A percentile compares a stretch with the other conserved stretches of the same genome.
Evolutionary conservation across 1,140 invertebrate species (phyloP).

Genomic region (Chlorops oryzae): DNA sequence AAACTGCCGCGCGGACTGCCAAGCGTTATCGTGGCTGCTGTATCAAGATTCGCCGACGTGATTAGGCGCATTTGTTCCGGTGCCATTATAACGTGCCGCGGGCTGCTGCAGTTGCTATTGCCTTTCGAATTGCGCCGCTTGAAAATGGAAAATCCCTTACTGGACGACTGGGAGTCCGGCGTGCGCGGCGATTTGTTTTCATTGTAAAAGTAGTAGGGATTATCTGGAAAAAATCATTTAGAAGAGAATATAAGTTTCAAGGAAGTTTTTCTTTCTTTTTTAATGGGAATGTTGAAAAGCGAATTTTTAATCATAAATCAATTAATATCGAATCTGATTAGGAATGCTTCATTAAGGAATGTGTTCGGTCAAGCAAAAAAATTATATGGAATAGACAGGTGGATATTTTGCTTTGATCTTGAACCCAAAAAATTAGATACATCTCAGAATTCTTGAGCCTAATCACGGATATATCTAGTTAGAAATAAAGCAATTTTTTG

Average conservation of each 20-base stretch:
- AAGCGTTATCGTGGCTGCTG: slow-evolving; percentile 37
- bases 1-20: slow-evolving; percentile 44
- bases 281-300: too few relatives aligned
- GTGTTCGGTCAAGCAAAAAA: too few relatives aligned
- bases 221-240: slow-evolving; percentile 26
- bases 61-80: slow-evolving; percentile 44
- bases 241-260: neutral
- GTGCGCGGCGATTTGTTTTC: slow-evolving; percentile 43
- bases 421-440: too few relatives aligned
- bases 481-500: too few relatives aligned
- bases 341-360: too few relatives aligned
- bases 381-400: too few relatives aligned
- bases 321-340: too few relatives aligned
- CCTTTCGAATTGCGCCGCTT: slow-evolving; percentile 43
- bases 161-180: slow-evolving; percentile 39
- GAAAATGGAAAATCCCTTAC: slow-evolving; percentile 39
- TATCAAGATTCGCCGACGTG: slow-evolving; percentile 43
- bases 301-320: too few relatives aligned
- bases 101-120: slow-evolving; percentile 37
- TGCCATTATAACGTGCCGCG: slow-evolving; percentile 25
- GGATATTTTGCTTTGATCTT: too few relatives aligned
- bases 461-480: too few relatives aligned
- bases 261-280: neutral
- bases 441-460: too few relatives aligned
- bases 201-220: slow-evolving; percentile 46